A percentile compares a stretch with the other conserved stretches of the same genome.
Conservation (phyloP, 1,140 invertebrate genomes). For the Chlorops oryzae region DNA sequence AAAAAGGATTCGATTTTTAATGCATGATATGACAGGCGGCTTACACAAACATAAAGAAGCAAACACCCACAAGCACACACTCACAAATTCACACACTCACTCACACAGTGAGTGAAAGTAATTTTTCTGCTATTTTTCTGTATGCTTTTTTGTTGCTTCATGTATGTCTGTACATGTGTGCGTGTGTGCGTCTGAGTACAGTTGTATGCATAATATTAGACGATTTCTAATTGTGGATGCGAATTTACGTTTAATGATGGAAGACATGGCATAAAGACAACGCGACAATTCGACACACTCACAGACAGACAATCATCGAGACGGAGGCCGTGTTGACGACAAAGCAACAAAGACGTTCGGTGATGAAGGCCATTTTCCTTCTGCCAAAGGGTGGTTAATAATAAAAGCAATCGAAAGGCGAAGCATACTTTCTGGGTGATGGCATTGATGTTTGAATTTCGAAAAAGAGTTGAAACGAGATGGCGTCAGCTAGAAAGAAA, state of each 20-base stretch:
- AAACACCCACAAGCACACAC: slow-evolving; percentile 1
- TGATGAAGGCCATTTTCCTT: too few relatives aligned
- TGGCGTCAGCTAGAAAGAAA: too few relatives aligned
- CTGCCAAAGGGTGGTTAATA: too few relatives aligned
- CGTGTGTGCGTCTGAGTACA: not conserved
- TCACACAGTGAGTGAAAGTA: slow-evolving; percentile 3
- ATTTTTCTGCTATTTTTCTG: not conserved
- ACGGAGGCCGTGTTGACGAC: too few relatives aligned
- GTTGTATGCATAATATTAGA: slow-evolving; percentile 13
- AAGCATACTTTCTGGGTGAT: too few relatives aligned
- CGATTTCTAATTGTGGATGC: slow-evolving; percentile 15
- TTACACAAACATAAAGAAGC: not conserved
- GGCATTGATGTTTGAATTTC: too few relatives aligned
- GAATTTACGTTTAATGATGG: slow-evolving; percentile 11
- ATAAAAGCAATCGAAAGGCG: too few relatives aligned
- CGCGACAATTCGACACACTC: too few relatives aligned
- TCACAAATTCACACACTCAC: slow-evolving; percentile 11
- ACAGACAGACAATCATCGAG: too few relatives aligned
- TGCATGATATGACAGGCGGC: slow-evolving; percentile 2
- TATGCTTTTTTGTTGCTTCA: not conserved
- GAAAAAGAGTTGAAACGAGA: too few relatives aligned
- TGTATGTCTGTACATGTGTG: not conserved
- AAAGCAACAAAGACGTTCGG: too few relatives aligned
- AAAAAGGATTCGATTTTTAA: slow-evolving; percentile 7
- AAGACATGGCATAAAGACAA: too few relatives aligned